Base-by-base conservation (phyloP, 2,888 invertebrate genomes). In the Tethea ocularis region DNA sequence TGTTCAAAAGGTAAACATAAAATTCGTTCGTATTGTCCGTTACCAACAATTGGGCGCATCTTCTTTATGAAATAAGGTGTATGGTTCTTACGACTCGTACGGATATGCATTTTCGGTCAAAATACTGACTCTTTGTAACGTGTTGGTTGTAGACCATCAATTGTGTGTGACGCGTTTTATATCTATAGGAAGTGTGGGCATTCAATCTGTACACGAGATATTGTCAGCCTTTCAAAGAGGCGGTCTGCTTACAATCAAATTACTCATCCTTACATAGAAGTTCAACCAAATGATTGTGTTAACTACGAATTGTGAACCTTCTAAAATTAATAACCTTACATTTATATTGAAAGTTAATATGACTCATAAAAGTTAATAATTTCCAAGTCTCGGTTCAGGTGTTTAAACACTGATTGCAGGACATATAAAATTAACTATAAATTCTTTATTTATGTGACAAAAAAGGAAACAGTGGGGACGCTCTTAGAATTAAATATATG, bases 401-500 rank as follows among this genome's bases (percentile, higher is more conserved):
- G 83, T 82, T 83, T 82, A 79, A 83, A 82, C 74, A 79, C 78
- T 86, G 84, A 88, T 88, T 87, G 79, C 82, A 66, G 71, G 75
- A 74, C 76, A 60, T 82, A 84, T 87, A 83, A 89, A 87, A 78
- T 82, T 82, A 78, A 82, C 84, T 84, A 86, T 89, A 87, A 86
- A 84, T 88, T 86, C 73, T 82, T 85, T 84, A 86, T 89, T 89
- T 87, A 88, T 87, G 80, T 83, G 83, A 87, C 82, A 85, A 87
- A 88, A 88, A 89, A 86, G 87, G 86, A 88, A 91, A 87, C 87
- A 87, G 85, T 82, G 83, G 79, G 83, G 84, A 85, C 83, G 82
- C 84, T 86, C 86, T 88, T 81, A 83, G 88, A 90, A 90, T 91
- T 92, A 90, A 91, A 91, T 91, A 91, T 91, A 87, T 89, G 87